A percentile compares a stretch with the other conserved stretches of the same genome.
phyloP scores from a whole-genome alignment of 2,888 invertebrate species.

The Eilema sororculum region DNA sequence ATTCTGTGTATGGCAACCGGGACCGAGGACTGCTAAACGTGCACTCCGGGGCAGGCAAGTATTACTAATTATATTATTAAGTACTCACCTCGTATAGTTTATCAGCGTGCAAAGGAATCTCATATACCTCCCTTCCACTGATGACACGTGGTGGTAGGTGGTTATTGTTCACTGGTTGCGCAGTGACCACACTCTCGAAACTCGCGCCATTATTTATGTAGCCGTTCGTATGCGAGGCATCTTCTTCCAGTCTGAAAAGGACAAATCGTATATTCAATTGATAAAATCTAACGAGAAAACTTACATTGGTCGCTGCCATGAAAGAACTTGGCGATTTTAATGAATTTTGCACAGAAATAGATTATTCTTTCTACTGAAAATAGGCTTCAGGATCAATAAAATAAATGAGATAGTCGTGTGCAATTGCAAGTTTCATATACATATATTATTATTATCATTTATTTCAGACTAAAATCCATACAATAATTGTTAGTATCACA shows the following conservation, averaged over 20 bases:
- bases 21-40: no score
- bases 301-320: background rate
- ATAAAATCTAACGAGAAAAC: background rate
- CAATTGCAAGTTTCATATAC: no score
- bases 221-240: constrained; percentile 85
- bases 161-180: constrained; percentile 82
- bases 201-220: constrained; percentile 78
- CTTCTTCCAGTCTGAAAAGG: constrained; percentile 76
- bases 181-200: constrained; percentile 77
- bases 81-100: constrained; percentile 78
- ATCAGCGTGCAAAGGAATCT: constrained; percentile 80
- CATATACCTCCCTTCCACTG: constrained; percentile 70
- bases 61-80: background rate
- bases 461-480: no score
- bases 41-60: no score
- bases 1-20: no score
- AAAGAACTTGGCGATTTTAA: background rate
- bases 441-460: no score
- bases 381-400: background rate
- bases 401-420: no score
- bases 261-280: background rate
- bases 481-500: no score
- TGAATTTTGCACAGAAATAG: no score
- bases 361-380: no score
- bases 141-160: constrained; percentile 69